These are phyloP conservation scores for Amphilophus citrinellus DNA, from an alignment of 2,113 vertebrate genomes.

Conservation along the genomic window DNA sequence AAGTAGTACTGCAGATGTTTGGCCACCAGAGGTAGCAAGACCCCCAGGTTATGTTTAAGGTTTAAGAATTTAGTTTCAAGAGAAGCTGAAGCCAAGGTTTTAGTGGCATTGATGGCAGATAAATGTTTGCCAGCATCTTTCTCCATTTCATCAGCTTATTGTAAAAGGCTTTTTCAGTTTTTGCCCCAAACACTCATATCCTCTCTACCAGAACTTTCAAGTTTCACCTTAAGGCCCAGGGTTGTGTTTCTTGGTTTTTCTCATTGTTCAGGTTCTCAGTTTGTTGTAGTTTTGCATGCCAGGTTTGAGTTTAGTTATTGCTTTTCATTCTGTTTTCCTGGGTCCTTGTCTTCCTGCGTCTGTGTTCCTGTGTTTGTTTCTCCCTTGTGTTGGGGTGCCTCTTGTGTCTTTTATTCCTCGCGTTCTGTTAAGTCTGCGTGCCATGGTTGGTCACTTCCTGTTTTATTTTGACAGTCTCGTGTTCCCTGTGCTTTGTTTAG, in stretches of 20 bases:
- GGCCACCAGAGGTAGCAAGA: constrained; percentile 50
- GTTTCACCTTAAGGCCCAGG: constrained; percentile 15
- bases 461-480: no score
- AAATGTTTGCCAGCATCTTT: neutral
- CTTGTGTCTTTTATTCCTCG: no score
- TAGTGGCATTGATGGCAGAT: neutral
- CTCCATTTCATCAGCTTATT: neutral
- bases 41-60: neutral
- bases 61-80: neutral
- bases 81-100: neutral
- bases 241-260: neutral
- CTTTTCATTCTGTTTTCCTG: no score
- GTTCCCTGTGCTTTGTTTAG: no score
- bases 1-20: neutral
- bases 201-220: neutral
- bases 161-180: neutral
- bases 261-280: no score
- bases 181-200: neutral
- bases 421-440: no score
- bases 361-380: no score
- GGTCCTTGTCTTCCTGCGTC: no score
- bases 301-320: no score
- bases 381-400: no score
- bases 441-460: no score
- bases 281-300: no score